A percentile compares a stretch with the other conserved stretches of the same genome.
phyloP scores from a whole-genome alignment of 2,113 vertebrate genomes.

The Hippolais icterina region DNA sequence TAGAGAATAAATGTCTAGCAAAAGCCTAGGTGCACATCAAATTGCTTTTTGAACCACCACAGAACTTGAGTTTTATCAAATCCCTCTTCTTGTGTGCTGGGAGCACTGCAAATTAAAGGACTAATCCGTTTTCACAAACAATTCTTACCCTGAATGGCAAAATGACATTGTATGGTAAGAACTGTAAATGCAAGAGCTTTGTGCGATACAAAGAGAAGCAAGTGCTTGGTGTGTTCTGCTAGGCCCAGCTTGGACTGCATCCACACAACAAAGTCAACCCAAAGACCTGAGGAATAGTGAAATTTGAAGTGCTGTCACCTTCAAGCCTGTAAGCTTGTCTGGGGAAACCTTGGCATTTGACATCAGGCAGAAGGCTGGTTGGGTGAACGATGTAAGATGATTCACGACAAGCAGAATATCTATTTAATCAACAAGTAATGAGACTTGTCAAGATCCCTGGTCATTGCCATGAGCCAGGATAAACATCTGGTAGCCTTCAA shows the following conservation, averaged over 20 bases:
- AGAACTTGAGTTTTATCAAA: background rate
- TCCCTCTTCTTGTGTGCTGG: background rate
- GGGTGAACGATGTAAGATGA: fast-evolving
- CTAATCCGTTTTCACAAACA: background rate
- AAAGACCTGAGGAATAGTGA: background rate
- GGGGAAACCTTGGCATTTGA: background rate
- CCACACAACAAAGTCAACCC: background rate
- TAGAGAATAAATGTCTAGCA: background rate
- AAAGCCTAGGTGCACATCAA: background rate
- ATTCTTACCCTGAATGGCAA: background rate
- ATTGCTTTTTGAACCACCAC: background rate
- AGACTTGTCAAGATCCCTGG: background rate
- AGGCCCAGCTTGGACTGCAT: background rate
- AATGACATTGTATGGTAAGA: background rate
- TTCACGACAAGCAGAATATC: background rate
- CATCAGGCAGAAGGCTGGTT: background rate
- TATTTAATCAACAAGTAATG: background rate
- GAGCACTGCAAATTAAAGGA: background rate
- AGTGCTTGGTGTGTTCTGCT: background rate
- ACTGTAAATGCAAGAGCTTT: background rate
- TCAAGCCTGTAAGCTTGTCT: background rate
- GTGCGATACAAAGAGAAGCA: background rate
- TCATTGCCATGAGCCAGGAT: background rate
- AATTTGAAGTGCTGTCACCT: background rate
- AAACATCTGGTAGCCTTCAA: background rate